phyloP scores from a whole-genome alignment of 2,797 vertebrate genomes.

The Loriculus beryllinus region DNA sequence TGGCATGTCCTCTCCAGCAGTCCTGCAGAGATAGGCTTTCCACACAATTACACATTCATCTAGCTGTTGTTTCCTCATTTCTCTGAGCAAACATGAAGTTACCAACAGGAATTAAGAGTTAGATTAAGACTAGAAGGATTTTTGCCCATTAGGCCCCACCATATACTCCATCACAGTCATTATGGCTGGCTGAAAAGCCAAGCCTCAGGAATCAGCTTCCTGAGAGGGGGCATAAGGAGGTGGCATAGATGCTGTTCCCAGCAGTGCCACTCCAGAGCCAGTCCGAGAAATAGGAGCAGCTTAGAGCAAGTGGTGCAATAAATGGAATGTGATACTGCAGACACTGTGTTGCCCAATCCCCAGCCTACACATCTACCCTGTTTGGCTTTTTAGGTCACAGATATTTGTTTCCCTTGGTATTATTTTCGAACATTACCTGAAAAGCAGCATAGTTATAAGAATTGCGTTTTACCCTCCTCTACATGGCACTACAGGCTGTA shows the following conservation, averaged over 20 bases:
- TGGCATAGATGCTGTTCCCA: not conserved
- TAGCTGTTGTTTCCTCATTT: not conserved
- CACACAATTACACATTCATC: not conserved
- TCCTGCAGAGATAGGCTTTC: not conserved
- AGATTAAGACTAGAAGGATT: not conserved
- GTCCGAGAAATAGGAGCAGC: not conserved
- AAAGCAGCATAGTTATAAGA: not conserved
- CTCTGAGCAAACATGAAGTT: not conserved
- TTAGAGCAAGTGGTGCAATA: not conserved
- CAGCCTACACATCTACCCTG: not conserved
- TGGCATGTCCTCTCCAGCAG: fast-evolving
- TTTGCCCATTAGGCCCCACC: not conserved
- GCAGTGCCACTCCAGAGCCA: not conserved
- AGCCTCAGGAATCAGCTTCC: not conserved
- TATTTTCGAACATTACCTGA: not conserved
- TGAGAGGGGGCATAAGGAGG: not conserved
- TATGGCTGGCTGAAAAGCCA: not conserved
- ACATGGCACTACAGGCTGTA: not conserved
- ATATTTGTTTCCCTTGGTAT: not conserved
- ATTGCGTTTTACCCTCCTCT: not conserved
- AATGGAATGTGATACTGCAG: conserved; percentile 4
- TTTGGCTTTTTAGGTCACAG: not conserved
- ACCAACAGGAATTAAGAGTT: not conserved
- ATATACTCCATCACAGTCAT: not conserved
- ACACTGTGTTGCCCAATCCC: conserved; percentile 9